Base-by-base conservation (phyloP, 2,797 vertebrate genomes). In the Falco novaeseelandiae region DNA sequence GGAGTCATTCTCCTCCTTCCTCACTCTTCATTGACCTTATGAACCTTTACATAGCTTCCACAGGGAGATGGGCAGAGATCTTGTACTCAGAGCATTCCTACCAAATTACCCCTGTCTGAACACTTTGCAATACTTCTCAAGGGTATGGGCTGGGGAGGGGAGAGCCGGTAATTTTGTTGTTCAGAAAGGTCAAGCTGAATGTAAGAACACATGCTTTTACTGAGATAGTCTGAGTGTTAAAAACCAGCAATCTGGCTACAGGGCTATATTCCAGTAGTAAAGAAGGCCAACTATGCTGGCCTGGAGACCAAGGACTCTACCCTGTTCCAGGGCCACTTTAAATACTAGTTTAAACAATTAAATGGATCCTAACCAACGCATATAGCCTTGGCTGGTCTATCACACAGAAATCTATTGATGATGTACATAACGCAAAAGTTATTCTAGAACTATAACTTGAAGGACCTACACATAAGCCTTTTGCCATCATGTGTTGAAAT, bases 81-180 rank as follows among this genome's bases (percentile, higher is more conserved):
- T 26, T 48, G 22, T 15, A 48, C 22, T 49, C 27, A 16, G 20
- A 61, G 7, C 1, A 57, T 59, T 81, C 62, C 46, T 82, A 69
- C 36, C 16, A 66, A 83, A 76, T 22, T 57, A 29, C 5, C 4
- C 10, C 9, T 21, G 1, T 48, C 58, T 71, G 34, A 90, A 78
- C 44, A 55, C 26, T 78, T 74, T 62, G 22, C 6, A 63, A 52
- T 27, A n/a, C 7, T 82, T 91, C 79, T 73, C 21, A 65, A 76
- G 8, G 10, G 1, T 46, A 22, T 30, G 32, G 2, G 18, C 8
- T 16, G 1, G 12, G 20, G 12, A 79, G 20, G 2, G 8, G 15
- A 52, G 12, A 49, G 3, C 9, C 8, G 26, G 51, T 61, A 69
- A 58, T 46, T 73, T 61, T 82, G 11, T 17, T 82, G 46, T 34